Base-by-base conservation (phyloP, 2,888 invertebrate genomes). In the Julus scandinavius region DNA sequence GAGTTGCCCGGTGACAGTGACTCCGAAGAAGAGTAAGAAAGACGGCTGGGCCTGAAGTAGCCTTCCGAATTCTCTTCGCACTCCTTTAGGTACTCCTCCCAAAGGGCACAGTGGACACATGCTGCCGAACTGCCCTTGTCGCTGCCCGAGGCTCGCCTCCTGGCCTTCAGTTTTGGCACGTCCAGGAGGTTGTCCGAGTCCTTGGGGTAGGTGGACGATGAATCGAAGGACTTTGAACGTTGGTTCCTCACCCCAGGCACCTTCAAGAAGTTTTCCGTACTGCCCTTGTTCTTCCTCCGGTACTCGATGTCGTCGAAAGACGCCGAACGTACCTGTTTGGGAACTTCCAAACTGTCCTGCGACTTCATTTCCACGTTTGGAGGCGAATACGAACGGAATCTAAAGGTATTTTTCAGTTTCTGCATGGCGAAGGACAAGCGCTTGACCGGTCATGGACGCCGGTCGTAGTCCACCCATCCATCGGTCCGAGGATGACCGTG, bases 271-370 rank as follows among this genome's bases (percentile, higher is more conserved):
- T 86, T 80, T 40, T 58, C 88, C 38, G 87, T 72, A 87, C 41
- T 88, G 87, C 84, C 89, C 80, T 87, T 90, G 54, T 63, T 85
- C 40, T 88, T 89, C 41, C 80, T 89, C 88, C 89, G 96, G 94
- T 96, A 92, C 92, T 96, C 96, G 92, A 96, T 97, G 93, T 97
- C 97, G 93, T 97, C 97, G 93, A 97, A 97, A 90, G 97, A 96
- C 90, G 96, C 96, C 90, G 97, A 97, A 91, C 97, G 96, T 91
- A 97, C 95, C 94, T 96, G 88, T 50, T 96, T 96, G 90, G 97
- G 97, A 91, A 97, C 96, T 92, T 97, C 97, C 91, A 97, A 95
- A 93, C 96, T 97, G 93, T 96, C 96, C 92, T 97, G 97, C 90
- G 96, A 96, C 94, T 97, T 97, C 96, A 97, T 97, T 93, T 97